Conservation (phyloP, 2,888 invertebrate genomes). For the Drosophila fulvimacula region DNA sequence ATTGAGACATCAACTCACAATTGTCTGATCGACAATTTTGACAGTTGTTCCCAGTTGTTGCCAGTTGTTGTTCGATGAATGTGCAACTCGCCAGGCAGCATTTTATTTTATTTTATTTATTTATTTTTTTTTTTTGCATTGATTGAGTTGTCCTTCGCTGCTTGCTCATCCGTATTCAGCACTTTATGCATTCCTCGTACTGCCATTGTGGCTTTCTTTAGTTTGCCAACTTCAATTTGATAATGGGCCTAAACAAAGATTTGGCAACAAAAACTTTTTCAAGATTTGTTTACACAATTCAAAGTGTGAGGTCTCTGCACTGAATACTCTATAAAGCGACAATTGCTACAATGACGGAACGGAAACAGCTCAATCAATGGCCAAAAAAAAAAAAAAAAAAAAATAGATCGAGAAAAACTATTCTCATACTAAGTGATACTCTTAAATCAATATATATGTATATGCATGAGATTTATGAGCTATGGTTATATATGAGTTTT, state of each 20-base stretch:
- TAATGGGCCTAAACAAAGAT: constrained; percentile 27
- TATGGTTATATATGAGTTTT: not conserved
- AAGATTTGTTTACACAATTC: constrained; percentile 26
- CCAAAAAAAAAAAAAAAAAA: constrained; percentile 2
- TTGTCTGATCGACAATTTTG: constrained; percentile 59
- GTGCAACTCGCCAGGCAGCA: constrained; percentile 55
- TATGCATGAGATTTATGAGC: not conserved
- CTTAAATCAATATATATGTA: not conserved
- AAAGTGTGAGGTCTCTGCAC: constrained; percentile 46
- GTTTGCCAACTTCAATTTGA: constrained; percentile 47
- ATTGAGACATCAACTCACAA: constrained; percentile 71
- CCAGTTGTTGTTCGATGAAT: constrained; percentile 9
- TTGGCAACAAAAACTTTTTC: constrained; percentile 21
- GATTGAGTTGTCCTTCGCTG: constrained; percentile 62
- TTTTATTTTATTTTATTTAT: not conserved
- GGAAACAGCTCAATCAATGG: constrained; percentile 68
- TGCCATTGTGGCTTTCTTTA: constrained; percentile 26
- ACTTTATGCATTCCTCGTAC: constrained; percentile 36
- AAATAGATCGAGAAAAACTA: constrained; percentile 3
- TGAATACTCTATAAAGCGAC: constrained; percentile 18
- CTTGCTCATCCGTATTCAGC: constrained; percentile 32
- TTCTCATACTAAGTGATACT: not conserved
- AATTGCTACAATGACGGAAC: constrained; percentile 48
- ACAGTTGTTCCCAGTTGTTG: constrained; percentile 47
- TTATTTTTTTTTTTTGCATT: constrained; percentile 54